A percentile compares a stretch with the other conserved stretches of the same genome.
phyloP scores from a whole-genome alignment of 2,113 vertebrate species.

The Gorsachius goisagi region DNA sequence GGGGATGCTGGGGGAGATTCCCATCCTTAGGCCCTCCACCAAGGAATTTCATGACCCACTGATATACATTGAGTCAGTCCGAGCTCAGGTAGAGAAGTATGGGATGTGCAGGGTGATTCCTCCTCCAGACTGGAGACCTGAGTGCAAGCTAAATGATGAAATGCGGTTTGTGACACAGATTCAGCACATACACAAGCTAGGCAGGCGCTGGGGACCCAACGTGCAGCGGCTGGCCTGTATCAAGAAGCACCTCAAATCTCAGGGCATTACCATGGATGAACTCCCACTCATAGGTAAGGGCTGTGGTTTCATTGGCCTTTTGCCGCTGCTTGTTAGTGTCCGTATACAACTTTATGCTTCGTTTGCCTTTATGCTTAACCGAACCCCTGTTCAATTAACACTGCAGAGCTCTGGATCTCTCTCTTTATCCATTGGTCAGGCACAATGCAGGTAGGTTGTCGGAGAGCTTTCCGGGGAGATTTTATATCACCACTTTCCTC shows the following conservation, averaged over 20 bases:
- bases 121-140: slow-evolving; percentile 95
- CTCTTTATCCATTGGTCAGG: neutral
- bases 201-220: slow-evolving; percentile 97
- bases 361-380: neutral
- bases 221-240: slow-evolving; percentile 98
- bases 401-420: neutral
- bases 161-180: slow-evolving; percentile 99
- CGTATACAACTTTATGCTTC: neutral
- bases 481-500: neutral
- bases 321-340: neutral
- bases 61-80: slow-evolving; percentile 92
- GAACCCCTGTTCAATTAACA: neutral
- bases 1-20: slow-evolving; percentile 87
- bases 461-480: neutral
- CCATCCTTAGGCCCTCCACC: slow-evolving; percentile 84
- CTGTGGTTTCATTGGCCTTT: neutral
- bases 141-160: slow-evolving; percentile 98
- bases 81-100: slow-evolving; percentile 88
- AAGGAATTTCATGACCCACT: slow-evolving; percentile 97
- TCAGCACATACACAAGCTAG: slow-evolving; percentile 98
- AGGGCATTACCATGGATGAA: slow-evolving; percentile 99
- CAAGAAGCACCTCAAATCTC: slow-evolving; percentile 99
- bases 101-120: slow-evolving; percentile 96
- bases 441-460: neutral
- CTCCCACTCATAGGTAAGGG: slow-evolving; percentile 96